Conservation (phyloP, 1,140 invertebrate genomes). For the Caenorhabditis inopinata region DNA sequence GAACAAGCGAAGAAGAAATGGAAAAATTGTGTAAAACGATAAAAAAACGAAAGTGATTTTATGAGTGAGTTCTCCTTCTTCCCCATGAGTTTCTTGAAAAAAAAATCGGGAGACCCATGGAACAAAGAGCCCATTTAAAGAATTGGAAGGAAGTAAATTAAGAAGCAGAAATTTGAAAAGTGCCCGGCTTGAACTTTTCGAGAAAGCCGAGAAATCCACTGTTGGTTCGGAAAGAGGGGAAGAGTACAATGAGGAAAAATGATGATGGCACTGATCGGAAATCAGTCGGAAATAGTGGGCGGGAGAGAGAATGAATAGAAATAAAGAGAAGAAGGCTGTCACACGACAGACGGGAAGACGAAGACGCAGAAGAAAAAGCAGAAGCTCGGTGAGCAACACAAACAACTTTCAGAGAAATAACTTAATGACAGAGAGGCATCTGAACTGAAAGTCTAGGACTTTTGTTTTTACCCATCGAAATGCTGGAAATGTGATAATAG, state of each 20-base stretch:
- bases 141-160: not conserved
- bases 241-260: not conserved
- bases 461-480: no score
- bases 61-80: slow-evolving; percentile 1
- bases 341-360: slow-evolving; percentile 12
- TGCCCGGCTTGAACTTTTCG: not conserved
- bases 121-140: not conserved
- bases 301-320: slow-evolving; percentile 14
- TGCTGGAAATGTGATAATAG: no score
- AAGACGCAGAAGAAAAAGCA: not conserved
- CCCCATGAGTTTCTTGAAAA: not conserved
- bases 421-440: no score
- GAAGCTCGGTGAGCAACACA: slow-evolving; percentile 27
- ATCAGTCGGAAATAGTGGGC: slow-evolving; percentile 33
- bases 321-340: slow-evolving; percentile 3
- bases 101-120: not conserved
- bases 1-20: not conserved
- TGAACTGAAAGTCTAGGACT: no score
- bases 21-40: slow-evolving; percentile 25
- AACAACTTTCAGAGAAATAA: slow-evolving; percentile 23
- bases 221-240: slow-evolving; percentile 4
- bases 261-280: slow-evolving; percentile 32
- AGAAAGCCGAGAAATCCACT: not conserved
- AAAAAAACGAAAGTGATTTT: slow-evolving; percentile 24
- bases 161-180: not conserved